Percentiles rank a stretch among this genome's conserved stretches.
Evolutionary conservation across 2,113 vertebrate genomes (phyloP).

Genomic region (Pica pica): DNA sequence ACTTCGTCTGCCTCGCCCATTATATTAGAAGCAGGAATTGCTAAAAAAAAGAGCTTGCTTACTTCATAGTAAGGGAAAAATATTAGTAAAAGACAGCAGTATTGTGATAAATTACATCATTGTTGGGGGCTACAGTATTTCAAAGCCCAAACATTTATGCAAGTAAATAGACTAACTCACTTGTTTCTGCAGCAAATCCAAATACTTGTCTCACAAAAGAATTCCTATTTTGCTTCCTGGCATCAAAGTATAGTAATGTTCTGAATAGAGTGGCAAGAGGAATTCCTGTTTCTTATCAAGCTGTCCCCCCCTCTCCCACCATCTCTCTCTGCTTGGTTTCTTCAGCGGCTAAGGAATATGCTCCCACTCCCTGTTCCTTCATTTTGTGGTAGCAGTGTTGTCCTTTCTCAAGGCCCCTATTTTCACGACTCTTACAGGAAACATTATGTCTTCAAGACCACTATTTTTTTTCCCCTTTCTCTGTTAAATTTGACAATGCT

Average conservation of each 20-base stretch:
- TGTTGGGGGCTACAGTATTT: neutral
- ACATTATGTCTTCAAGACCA: neutral
- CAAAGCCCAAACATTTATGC: neutral
- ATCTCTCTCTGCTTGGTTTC: neutral
- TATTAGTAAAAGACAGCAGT: neutral
- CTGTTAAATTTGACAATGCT: neutral
- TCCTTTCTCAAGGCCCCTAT: neutral
- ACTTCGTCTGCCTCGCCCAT: neutral
- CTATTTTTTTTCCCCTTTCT: neutral
- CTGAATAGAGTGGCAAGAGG: neutral
- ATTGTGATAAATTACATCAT: neutral
- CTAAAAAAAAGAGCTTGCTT: neutral
- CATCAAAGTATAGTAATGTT: neutral
- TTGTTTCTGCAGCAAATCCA: neutral
- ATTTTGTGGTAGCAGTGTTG: neutral
- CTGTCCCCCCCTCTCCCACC: neutral
- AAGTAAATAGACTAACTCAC: neutral
- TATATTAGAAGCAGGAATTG: neutral
- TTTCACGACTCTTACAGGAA: neutral
- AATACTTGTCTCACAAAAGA: neutral
- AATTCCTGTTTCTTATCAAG: neutral
- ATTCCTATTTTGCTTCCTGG: neutral
- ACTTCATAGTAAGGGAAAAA: neutral
- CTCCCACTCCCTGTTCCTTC: neutral
- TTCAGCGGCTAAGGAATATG: neutral